Base-by-base conservation (phyloP, 1,140 invertebrate species). In the Trichonephila clavipes region DNA sequence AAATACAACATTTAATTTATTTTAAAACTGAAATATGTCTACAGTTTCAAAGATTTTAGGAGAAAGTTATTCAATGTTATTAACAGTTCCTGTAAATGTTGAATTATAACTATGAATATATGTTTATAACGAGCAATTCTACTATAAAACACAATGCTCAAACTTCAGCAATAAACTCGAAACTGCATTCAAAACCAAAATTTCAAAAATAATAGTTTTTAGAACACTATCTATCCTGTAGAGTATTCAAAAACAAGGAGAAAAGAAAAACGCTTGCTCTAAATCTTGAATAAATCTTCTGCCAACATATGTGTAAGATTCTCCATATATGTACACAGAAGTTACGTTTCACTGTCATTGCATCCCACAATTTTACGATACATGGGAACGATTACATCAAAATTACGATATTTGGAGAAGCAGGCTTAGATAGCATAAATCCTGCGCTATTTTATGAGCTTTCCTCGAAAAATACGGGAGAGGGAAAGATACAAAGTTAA, bases 401-500 rank as follows among this genome's bases (percentile, higher is more conserved):
- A 77, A 77, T 77, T 77, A 77, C 72, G 72, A 77, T 83, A 59
- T 21, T 83, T 51, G 82, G n/a, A n/a, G 82, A 24, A 83, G 51
- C 12, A 83, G 44, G 44, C 51, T 21, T 24, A 83, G 82, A 83
- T 83, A 83, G 10, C 44, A 83, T 83, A 83, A 83, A 83, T 83
- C 72, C 51, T 83, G 1, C 51, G 10, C 51, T 59, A 3, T 83
- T 83, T 83, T 83, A 83, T 83, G 51, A 58, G 82, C 82, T 83
- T 59, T 83, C 51, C 82, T n/a, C 21, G 44, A 58, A 82, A 34
- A 59, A 51, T 83, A 24, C 51, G 4, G 81, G 14, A 83, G 21
- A 6, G 19, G 44, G 44, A 58, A 24, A 40, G 19, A 59, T 83
- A 83, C 40, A 24, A 59, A 83, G 82, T 51, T 59, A 58, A 24